Conservation (phyloP, 2,797 vertebrate genomes). For the Gymnocypris eckloni region DNA sequence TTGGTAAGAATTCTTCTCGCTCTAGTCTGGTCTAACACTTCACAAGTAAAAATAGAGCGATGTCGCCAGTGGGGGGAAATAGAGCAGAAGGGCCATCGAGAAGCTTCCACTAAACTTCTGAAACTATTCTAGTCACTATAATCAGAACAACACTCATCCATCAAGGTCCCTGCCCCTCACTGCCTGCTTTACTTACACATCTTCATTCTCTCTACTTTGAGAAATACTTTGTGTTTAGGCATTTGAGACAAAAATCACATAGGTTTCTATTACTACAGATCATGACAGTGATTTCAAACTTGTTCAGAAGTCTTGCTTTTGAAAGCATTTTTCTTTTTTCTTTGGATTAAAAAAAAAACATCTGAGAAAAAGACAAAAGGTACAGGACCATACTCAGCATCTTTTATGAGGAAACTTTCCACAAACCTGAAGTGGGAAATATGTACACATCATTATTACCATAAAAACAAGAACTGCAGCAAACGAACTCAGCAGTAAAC, state of each 20-base stretch:
- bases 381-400: neutral
- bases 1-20: neutral
- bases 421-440: neutral
- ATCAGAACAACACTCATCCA: neutral
- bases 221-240: neutral
- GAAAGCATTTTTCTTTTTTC: neutral
- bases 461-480: neutral
- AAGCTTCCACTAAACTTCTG: neutral
- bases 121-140: neutral
- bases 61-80: neutral
- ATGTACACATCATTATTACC: neutral
- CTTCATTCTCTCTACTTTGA: neutral
- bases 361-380: neutral
- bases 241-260: neutral
- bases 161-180: neutral
- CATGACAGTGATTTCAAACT: neutral
- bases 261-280: neutral
- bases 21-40: slow-evolving; percentile 1
- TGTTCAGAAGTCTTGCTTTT: neutral
- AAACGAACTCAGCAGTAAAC: neutral
- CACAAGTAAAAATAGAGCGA: slow-evolving; percentile 19
- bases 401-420: neutral
- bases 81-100: neutral
- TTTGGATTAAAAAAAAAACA: neutral
- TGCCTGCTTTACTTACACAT: neutral